Evolutionary conservation across 2,888 invertebrate species (phyloP).

Genomic region (Allacma fusca): DNA sequence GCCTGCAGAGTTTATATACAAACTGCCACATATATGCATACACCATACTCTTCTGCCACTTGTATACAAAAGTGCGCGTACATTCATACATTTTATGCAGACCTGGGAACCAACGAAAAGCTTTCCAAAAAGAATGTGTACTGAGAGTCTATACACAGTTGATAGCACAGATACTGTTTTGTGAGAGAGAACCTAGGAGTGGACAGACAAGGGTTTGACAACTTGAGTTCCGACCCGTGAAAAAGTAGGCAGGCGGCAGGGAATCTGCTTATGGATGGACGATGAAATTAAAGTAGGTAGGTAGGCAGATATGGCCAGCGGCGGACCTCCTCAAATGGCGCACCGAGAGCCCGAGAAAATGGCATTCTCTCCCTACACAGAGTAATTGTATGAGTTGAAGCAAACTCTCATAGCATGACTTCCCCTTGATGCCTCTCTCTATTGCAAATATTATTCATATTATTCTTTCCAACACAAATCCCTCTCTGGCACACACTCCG

Average conservation of each 20-base stretch:
- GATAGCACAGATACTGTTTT: constrained; percentile 11
- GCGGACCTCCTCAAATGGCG: constrained; percentile 42
- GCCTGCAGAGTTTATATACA: neutral
- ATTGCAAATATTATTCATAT: constrained; percentile 43
- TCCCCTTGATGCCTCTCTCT: constrained; percentile 34
- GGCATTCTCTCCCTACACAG: constrained; percentile 34
- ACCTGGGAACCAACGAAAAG: neutral
- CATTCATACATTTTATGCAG: constrained; percentile 16
- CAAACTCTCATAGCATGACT: constrained; percentile 30
- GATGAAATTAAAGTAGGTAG: constrained; percentile 43
- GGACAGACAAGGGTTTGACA: constrained; percentile 38
- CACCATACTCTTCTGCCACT: neutral
- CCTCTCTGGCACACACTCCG: neutral
- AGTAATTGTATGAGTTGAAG: neutral
- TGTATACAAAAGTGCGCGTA: neutral
- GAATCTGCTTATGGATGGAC: constrained; percentile 40
- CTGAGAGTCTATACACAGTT: neutral
- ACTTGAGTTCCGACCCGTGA: constrained; percentile 45
- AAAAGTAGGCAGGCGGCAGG: constrained; percentile 45
- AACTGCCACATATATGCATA: neutral
- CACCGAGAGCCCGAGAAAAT: constrained; percentile 44
- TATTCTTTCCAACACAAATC: constrained; percentile 16
- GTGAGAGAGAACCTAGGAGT: constrained; percentile 19
- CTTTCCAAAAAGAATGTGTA: constrained; percentile 12
- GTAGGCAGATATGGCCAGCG: constrained; percentile 41